These are phyloP conservation scores for Tenodera sinensis DNA, from an alignment of 2,888 invertebrate genomes.

Conservation along the genomic window DNA sequence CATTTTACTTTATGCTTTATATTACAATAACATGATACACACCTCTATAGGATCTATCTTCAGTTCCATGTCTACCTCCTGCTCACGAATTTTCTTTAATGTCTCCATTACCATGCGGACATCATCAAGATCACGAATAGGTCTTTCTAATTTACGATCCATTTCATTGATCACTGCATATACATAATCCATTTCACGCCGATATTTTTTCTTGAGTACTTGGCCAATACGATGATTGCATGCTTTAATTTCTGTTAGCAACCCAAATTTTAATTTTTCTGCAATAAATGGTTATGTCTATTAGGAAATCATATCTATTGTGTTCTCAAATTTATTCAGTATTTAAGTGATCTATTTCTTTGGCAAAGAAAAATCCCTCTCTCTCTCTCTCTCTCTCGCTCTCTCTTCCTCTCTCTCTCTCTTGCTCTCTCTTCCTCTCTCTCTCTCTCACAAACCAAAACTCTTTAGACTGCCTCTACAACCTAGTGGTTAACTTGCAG, in stretches of 20 bases:
- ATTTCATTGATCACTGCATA: conserved; percentile 90
- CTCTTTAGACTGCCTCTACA: too few relatives aligned
- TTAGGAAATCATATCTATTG: too few relatives aligned
- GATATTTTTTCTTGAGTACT: conserved; percentile 84
- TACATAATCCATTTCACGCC: conserved; percentile 89
- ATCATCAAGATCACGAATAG: conserved; percentile 89
- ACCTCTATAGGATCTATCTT: conserved; percentile 91
- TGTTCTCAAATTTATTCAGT: too few relatives aligned
- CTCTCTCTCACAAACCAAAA: too few relatives aligned
- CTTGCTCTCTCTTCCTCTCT: too few relatives aligned
- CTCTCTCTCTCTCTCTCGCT: too few relatives aligned
- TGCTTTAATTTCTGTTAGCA: conserved; percentile 77
- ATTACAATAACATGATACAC: conserved; percentile 26
- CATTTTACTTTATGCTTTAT: too few relatives aligned
- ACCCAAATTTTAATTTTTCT: conserved; percentile 72
- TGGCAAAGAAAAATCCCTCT: too few relatives aligned
- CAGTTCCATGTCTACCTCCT: conserved; percentile 93
- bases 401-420: too few relatives aligned
- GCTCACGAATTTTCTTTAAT: conserved; percentile 85
- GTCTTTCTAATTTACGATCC: conserved; percentile 82
- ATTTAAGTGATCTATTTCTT: too few relatives aligned
- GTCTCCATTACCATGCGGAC: conserved; percentile 92
- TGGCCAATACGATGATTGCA: conserved; percentile 78
- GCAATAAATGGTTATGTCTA: conserved; percentile 23
- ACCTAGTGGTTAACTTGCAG: too few relatives aligned